Evolutionary conservation across 2,888 invertebrate species (phyloP), one percentile per base, ranked within the genome.

Genomic region (Gastracanthus pulcherrimus): DNA sequence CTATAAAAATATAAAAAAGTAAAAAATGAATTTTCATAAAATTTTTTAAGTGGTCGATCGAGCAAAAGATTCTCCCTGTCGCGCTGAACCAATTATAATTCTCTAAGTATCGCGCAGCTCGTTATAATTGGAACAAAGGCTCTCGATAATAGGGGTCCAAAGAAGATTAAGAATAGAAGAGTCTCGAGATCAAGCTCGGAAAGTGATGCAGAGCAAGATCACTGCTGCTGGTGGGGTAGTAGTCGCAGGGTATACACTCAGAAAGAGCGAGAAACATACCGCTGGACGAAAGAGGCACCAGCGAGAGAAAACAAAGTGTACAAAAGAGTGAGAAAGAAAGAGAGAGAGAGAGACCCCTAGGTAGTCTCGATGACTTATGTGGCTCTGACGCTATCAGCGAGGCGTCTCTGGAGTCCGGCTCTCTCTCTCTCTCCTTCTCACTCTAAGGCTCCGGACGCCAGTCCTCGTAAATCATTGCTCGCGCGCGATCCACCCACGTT

Each of bases 321-420:
- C 51, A 70, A 82, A 26, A 60, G 41, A 36, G 38, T 13, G 60
- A n/a, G n/a, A 62, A 36, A 58, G 71, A 36, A 36, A 51, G 67
- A 26, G 69, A 72, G 83, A 81, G 78, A 84, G 84, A 85, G 84
- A 84, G 86, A 87, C 82, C 89, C 87, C 86, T 89, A 88, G 89
- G 89, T 90, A 90, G 90, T 88, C 90, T 88, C 90, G 90, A 91
- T 91, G 91, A 91, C 90, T 91, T 91, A 91, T 90, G 91, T 90
- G 90, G 90, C 91, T 91, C 89, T 91, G 91, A 90, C 91, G 91
- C 89, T 91, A 91, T 91, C 91, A 91, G 90, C 88, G 85, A 89
- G 87, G 88, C 89, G 90, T 90, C 89, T 89, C 89, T 89, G 86
- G 89, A 90, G 90, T 90, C 88, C 89, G 87, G 88, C n/a, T 87